Evolutionary conservation across 2,888 invertebrate genomes (phyloP).

Genomic region (Hydrotaea diabolus): DNA sequence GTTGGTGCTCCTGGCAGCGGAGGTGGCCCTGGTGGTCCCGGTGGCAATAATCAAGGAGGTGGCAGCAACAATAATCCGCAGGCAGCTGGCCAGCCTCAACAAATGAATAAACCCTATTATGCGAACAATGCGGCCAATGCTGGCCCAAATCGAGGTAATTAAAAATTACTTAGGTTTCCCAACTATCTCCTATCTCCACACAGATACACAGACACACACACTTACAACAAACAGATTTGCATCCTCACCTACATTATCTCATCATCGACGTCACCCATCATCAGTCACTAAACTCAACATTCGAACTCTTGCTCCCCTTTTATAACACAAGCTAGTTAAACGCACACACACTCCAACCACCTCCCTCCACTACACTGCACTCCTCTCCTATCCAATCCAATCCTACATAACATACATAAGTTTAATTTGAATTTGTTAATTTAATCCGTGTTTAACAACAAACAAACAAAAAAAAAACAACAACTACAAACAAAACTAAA

Average conservation of each 20-base stretch:
- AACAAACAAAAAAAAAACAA: too few species aligned
- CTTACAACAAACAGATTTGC: too few species aligned
- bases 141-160: conserved; percentile 77
- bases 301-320: neutral
- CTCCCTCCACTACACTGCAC: neutral
- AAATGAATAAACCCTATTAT: conserved; percentile 79
- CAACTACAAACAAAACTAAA: conserved; percentile 54
- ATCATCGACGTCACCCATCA: neutral
- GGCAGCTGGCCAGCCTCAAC: conserved; percentile 69
- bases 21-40: conserved; percentile 72
- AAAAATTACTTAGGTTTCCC: conserved; percentile 69
- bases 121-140: conserved; percentile 74
- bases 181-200: neutral
- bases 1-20: conserved; percentile 67
- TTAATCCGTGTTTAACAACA: conserved; percentile 50
- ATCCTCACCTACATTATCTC: neutral
- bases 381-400: neutral
- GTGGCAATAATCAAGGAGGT: conserved; percentile 72
- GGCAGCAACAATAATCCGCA: conserved; percentile 68
- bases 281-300: conserved; percentile 11
- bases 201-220: conserved; percentile 14
- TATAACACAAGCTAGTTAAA: neutral
- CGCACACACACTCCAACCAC: conserved; percentile 12
- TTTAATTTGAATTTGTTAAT: conserved; percentile 58
- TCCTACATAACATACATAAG: conserved; percentile 35